These are phyloP conservation scores for Aphelinus atriplicis DNA, from an alignment of 1,140 invertebrate species.

Conservation along the genomic window DNA sequence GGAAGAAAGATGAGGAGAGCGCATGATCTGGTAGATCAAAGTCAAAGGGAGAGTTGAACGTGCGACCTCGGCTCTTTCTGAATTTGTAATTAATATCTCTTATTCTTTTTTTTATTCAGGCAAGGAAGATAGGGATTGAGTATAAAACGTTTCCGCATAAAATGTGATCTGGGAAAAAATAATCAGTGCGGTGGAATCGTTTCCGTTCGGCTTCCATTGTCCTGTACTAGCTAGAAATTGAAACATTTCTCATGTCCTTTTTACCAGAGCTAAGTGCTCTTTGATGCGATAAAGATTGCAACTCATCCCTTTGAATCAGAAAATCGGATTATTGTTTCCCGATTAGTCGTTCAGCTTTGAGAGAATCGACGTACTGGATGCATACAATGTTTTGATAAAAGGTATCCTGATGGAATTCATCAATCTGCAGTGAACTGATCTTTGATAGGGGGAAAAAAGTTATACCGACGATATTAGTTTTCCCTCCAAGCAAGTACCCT, in stretches of 20 bases:
- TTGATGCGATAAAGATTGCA: background rate
- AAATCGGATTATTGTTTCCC: slow-evolving; percentile 15
- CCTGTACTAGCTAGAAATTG: background rate
- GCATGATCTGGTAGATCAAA: slow-evolving; percentile 20
- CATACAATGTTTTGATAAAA: no score
- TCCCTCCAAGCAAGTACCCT: no score
- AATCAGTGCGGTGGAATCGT: background rate
- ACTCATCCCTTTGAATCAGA: background rate
- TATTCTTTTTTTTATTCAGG: slow-evolving; percentile 37
- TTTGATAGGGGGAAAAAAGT: no score
- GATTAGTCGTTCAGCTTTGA: background rate
- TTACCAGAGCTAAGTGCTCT: background rate
- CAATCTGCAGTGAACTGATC: no score
- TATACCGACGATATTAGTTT: no score
- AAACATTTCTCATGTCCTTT: slow-evolving; percentile 16
- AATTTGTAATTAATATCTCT: slow-evolving; percentile 43
- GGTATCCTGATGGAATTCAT: no score
- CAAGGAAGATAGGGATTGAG: slow-evolving; percentile 30
- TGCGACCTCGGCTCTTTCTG: slow-evolving; percentile 28
- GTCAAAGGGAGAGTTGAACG: slow-evolving; percentile 23
- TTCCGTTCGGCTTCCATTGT: background rate
- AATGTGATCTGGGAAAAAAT: slow-evolving; percentile 39
- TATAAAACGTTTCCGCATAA: slow-evolving; percentile 33
- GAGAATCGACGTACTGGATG: background rate
- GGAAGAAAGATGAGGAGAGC: background rate